Base-by-base conservation (phyloP, 2,888 invertebrate genomes). In the Caenorhabditis auriculariae region DNA sequence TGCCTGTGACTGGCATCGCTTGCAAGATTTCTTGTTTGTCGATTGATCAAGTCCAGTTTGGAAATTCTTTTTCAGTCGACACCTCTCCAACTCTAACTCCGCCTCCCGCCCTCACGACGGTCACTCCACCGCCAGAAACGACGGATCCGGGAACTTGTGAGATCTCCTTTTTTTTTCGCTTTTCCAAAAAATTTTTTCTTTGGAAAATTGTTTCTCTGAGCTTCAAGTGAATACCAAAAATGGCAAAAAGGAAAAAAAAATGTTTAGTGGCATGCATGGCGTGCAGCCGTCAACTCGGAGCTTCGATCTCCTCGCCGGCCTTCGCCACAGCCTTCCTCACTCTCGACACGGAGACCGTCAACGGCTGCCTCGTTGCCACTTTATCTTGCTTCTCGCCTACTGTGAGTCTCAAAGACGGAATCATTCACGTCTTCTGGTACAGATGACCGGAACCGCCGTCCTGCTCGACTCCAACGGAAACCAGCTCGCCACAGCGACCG, bases 281-380 rank as follows among this genome's bases (percentile, higher is more conserved):
- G 2, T 68, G 68, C 43, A 61, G 51, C 24, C 45, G 46, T 0
- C 47, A 35, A 2, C 53, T 64, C 24, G 28, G 42, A 7, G 48
- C 51, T 4, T 38, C 50, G 4, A 46, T 65, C 17, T 54, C 65
- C 2, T 6, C 56, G 4, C 23, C 57, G 21, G 60, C 54, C 7
- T 68, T 60, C 39, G 49, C 50, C 12, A 48, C 48, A 37, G 68
- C 59, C 3, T 65, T 68, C 46, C 45, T 68, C 51, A 68, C 61
- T 15, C 49, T 61, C 19, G 68, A 68, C 32, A 54, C 68, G 2
- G 42, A 26, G 9, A 45, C 54, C n/a, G 44, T 47, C 24, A 51
- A 46, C 21, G 51, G 48, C 3, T 51, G 46, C 6, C 38, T 62
- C 23, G 37, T 48, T 5, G 53, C 58, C 4, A 51, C 46, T 5